phyloP scores from a whole-genome alignment of 2,797 vertebrate species.

The Synaphobranchus kaupii region DNA sequence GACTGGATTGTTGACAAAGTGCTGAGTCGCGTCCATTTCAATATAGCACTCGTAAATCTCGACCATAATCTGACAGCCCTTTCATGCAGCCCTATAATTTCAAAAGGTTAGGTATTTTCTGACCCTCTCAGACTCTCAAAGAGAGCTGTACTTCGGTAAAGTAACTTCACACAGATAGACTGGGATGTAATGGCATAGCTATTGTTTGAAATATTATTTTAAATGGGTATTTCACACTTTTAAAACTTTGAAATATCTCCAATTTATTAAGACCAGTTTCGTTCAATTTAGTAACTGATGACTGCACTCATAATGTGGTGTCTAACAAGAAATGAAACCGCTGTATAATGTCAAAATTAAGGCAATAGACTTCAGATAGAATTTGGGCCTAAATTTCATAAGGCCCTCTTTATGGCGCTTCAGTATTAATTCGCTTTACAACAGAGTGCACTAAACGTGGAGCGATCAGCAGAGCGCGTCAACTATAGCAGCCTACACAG shows the following conservation, averaged over 20 bases:
- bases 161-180: background rate
- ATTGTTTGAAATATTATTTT: background rate
- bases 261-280: background rate
- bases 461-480: constrained; percentile 12
- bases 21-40: background rate
- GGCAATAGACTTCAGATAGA: background rate
- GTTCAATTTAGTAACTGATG: background rate
- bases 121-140: background rate
- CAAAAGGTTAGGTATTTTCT: no score
- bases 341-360: background rate
- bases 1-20: background rate
- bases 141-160: background rate
- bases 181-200: background rate
- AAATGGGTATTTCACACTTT: background rate
- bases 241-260: background rate
- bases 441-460: background rate
- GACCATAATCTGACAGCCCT: background rate
- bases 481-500: background rate
- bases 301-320: background rate
- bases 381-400: background rate
- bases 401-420: background rate
- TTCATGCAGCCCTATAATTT: background rate
- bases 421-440: background rate
- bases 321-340: background rate
- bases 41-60: background rate